Percentiles rank a stretch among this genome's conserved stretches.
Evolutionary conservation across 2,888 invertebrate genomes (phyloP).

Genomic region (Eucriotettix oculatus): DNA sequence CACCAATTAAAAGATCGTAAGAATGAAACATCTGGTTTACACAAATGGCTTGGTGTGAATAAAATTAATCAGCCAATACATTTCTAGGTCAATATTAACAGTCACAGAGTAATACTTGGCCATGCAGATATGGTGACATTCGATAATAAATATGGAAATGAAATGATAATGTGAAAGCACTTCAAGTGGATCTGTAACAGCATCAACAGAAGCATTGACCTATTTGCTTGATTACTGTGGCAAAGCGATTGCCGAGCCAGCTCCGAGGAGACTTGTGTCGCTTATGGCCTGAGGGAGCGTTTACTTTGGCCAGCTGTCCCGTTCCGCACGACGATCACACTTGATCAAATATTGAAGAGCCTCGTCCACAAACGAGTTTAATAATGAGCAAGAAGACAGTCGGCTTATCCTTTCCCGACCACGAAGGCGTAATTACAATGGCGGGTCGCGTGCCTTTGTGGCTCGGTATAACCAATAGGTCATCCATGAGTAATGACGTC

Average conservation of each 20-base stretch:
- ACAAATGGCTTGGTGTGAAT: too few relatives aligned
- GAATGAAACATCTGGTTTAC: too few relatives aligned
- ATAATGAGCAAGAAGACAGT: constrained; percentile 10
- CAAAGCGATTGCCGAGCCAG: neutral
- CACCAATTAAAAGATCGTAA: too few relatives aligned
- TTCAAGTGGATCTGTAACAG: too few relatives aligned
- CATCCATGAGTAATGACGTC: constrained; percentile 6
- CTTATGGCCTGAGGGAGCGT: neutral
- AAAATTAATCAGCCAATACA: too few relatives aligned
- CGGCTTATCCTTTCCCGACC: neutral
- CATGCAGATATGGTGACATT: too few relatives aligned
- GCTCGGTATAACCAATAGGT: neutral
- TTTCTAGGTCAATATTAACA: too few relatives aligned
- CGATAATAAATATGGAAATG: too few relatives aligned
- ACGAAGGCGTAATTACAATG: constrained; percentile 6
- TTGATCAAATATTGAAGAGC: constrained; percentile 12
- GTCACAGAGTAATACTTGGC: too few relatives aligned
- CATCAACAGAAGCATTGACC: neutral
- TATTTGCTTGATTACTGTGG: neutral
- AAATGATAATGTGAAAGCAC: too few relatives aligned
- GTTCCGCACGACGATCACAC: neutral
- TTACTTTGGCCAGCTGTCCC: neutral
- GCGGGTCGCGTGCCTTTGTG: neutral
- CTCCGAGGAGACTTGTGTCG: neutral
- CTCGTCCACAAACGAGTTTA: constrained; percentile 13